These are phyloP conservation scores for Agonopterix heracliana DNA, from an alignment of 2,888 invertebrate species.

Conservation along the genomic window DNA sequence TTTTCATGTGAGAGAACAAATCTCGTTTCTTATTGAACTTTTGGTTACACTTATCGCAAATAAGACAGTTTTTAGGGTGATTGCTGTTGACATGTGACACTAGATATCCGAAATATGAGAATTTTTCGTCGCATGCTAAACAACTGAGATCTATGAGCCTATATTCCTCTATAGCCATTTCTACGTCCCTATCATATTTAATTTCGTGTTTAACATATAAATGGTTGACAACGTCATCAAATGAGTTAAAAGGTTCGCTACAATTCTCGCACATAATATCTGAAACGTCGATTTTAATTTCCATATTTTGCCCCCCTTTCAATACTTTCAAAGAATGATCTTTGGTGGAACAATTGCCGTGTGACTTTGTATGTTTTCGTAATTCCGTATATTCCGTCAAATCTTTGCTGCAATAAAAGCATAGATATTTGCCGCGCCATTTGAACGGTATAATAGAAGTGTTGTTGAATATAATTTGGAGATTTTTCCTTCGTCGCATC, in stretches of 20 bases:
- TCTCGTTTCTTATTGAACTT: slow-evolving; percentile 64
- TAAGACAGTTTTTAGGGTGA: slow-evolving; percentile 61
- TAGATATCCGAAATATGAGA: slow-evolving; percentile 59
- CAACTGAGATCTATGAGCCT: slow-evolving; percentile 51
- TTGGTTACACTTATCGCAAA: slow-evolving; percentile 63
- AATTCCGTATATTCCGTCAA: slow-evolving; percentile 48
- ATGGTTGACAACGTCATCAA: slow-evolving; percentile 48
- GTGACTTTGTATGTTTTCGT: slow-evolving; percentile 52
- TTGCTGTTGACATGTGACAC: slow-evolving; percentile 60
- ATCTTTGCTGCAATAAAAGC: slow-evolving; percentile 65
- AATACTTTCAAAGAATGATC: slow-evolving; percentile 61
- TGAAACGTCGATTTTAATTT: slow-evolving; percentile 64
- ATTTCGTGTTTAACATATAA: slow-evolving; percentile 46
- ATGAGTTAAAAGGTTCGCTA: slow-evolving; percentile 30
- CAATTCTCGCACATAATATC: slow-evolving; percentile 55
- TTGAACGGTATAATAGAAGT: slow-evolving; percentile 65
- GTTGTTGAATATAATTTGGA: slow-evolving; percentile 63
- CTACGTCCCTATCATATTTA: slow-evolving; percentile 51
- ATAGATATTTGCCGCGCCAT: slow-evolving; percentile 67
- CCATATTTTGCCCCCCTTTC: slow-evolving; percentile 66
- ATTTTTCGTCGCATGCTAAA: slow-evolving; percentile 48
- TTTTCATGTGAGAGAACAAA: slow-evolving; percentile 63
- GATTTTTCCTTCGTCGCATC: slow-evolving; percentile 59
- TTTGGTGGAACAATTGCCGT: slow-evolving; percentile 52
- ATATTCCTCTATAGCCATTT: slow-evolving; percentile 64